Percentiles rank a stretch among this genome's conserved stretches.
phyloP scores from a whole-genome alignment of 2,797 vertebrate species.

The Tachyglossus aculeatus region DNA sequence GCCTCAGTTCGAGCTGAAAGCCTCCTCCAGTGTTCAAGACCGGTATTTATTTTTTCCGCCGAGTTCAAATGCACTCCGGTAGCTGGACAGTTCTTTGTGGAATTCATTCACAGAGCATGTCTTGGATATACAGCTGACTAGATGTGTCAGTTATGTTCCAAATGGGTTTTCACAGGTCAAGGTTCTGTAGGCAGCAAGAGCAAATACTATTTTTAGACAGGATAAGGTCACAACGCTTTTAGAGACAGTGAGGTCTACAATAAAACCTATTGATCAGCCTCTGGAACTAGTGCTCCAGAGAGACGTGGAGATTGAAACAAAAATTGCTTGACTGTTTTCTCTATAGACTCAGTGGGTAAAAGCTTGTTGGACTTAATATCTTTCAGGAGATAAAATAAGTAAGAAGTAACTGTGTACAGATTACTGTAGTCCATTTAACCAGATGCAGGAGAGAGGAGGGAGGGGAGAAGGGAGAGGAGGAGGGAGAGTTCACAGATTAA shows the following conservation, averaged over 20 bases:
- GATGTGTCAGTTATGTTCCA: constrained; percentile 82
- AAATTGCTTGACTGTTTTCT: constrained; percentile 76
- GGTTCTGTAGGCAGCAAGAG: constrained; percentile 79
- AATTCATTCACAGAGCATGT: constrained; percentile 64
- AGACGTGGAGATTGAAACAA: constrained; percentile 80
- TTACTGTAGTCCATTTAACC: constrained; percentile 63
- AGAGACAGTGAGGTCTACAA: constrained; percentile 83
- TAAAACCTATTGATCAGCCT: constrained; percentile 86
- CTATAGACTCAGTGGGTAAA: constrained; percentile 68
- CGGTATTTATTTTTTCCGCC: constrained; percentile 38
- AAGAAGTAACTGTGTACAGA: constrained; percentile 55
- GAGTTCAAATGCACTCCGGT: constrained; percentile 21
- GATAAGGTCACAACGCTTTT: constrained; percentile 83
- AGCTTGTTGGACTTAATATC: constrained; percentile 73
- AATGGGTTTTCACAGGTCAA: constrained; percentile 85
- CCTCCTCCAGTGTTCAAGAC: constrained; percentile 18
- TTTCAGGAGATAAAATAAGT: constrained; percentile 72
- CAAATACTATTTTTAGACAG: constrained; percentile 82
- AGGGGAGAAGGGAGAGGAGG: neutral
- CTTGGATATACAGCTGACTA: constrained; percentile 79
- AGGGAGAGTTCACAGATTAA: neutral
- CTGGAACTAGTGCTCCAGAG: constrained; percentile 77
- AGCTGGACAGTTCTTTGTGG: constrained; percentile 23
- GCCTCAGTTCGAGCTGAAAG: neutral
- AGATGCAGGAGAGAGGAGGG: constrained; percentile 12